phyloP scores from a whole-genome alignment of 2,888 invertebrate species.

The Pristionchus arcanus region DNA sequence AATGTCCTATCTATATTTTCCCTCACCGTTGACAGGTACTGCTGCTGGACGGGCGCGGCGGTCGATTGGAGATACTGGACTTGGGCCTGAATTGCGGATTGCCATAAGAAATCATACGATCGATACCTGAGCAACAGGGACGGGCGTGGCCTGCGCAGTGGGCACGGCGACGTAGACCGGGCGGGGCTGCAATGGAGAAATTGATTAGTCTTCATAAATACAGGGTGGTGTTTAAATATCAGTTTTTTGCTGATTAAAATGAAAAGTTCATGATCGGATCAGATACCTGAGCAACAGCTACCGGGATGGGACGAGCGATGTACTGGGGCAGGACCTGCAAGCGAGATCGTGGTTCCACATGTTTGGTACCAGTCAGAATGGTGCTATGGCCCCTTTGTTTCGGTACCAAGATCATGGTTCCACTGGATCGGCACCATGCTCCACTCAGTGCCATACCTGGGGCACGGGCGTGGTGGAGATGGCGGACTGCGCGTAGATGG shows the following conservation, averaged over 20 bases:
- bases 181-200: not conserved
- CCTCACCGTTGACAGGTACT: not conserved
- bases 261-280: not conserved
- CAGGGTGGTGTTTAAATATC: too few species aligned
- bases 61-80: constrained; percentile 15
- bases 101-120: not conserved
- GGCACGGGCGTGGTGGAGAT: constrained; percentile 29
- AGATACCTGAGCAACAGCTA: not conserved
- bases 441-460: not conserved
- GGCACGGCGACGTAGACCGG: constrained; percentile 18
- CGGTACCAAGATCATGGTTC: too few species aligned
- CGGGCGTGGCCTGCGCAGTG: constrained; percentile 4
- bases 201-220: too few species aligned
- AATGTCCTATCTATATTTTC: too few species aligned
- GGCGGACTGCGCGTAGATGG: constrained; percentile 23
- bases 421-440: too few species aligned
- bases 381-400: too few species aligned
- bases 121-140: not conserved
- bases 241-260: too few species aligned
- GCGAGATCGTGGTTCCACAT: not conserved
- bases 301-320: not conserved
- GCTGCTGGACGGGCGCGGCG: not conserved
- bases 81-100: not conserved
- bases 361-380: too few species aligned
- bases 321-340: not conserved